Base-by-base conservation (phyloP, 2,797 vertebrate genomes). In the Hippocampus kuda region DNA sequence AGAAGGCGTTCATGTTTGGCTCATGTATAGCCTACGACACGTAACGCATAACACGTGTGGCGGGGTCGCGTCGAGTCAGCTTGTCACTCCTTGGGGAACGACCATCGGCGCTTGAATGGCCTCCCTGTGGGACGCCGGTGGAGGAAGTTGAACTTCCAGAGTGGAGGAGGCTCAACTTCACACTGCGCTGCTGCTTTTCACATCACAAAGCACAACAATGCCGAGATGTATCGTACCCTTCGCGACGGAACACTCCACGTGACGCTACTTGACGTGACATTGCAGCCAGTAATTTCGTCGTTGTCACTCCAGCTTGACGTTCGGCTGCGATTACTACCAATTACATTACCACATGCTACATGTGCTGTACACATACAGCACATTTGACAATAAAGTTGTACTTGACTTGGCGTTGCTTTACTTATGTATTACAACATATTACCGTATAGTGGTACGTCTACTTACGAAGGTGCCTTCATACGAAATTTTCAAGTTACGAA, bases 101-200 rank as follows among this genome's bases (percentile, higher is more conserved):
- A 15, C 24, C 26, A 2, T 26, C 56, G 16, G 56, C 24, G 16
- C 16, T 57, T 57, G 24, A 57, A 57, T 57, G 56, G 56, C 5
- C 56, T 57, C 27, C 56, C 56, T 57, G 24, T 26, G 56, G 56
- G 56, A 57, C 5, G 53, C 4, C 53, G 9, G 44, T 24, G 53
- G 53, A 57, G 56, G 56, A 27, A 57, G 26, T 27, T 27, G 2
- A 57, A 57, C 56, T 57, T 57, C 24, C 26, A 27, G 56, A n/a
- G 53, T 24, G 53, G 53, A 57, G 56, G 56, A 57, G 15, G 13
- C 27, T 57, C 13, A 27, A 57, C 26, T 57, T 57, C 20, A 63
- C 30, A 11, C 61, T 38, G 81, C 74, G 80, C 79, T 77, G 79
- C 84, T 86, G 84, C 80, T 86, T 82, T 84, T 85, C 78, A 77